phyloP scores from a whole-genome alignment of 1,140 invertebrate species.

The Arion vulgaris region DNA sequence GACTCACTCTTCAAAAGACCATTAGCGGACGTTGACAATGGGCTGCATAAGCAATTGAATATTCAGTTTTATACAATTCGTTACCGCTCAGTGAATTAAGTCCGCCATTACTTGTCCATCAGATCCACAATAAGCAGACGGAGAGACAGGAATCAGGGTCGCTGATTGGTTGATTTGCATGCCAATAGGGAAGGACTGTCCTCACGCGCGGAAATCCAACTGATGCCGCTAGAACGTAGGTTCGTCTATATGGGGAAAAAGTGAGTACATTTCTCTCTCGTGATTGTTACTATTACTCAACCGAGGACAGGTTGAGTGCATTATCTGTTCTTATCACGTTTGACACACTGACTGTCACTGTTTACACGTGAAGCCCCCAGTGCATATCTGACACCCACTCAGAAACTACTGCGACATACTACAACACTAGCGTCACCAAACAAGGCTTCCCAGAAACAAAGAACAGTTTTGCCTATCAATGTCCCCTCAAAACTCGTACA shows the following conservation, averaged over 20 bases:
- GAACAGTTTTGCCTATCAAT: not conserved
- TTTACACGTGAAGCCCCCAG: not conserved
- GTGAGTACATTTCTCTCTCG: not conserved
- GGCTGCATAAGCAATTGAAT: slow-evolving; percentile 31
- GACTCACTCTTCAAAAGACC: slow-evolving; percentile 24
- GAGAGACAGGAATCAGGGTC: slow-evolving; percentile 11
- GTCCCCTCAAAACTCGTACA: not conserved
- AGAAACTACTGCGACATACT: not conserved
- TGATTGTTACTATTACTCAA: not conserved
- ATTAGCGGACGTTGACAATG: slow-evolving; percentile 16
- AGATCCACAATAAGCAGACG: slow-evolving; percentile 20
- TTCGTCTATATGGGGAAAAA: slow-evolving; percentile 8
- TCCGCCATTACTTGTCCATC: slow-evolving; percentile 31
- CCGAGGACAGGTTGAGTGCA: not conserved
- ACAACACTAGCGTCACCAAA: not conserved
- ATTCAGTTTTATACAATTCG: slow-evolving; percentile 34
- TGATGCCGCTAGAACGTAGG: not conserved
- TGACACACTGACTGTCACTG: not conserved
- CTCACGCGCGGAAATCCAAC: not conserved
- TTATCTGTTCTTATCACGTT: not conserved
- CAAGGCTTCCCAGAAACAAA: not conserved
- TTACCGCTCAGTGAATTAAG: slow-evolving; percentile 30
- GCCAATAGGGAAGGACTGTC: slow-evolving; percentile 11
- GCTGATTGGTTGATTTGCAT: slow-evolving; percentile 38
- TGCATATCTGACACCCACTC: not conserved